phyloP scores from a whole-genome alignment of 2,113 vertebrate species.

The Mastomys coucha region DNA sequence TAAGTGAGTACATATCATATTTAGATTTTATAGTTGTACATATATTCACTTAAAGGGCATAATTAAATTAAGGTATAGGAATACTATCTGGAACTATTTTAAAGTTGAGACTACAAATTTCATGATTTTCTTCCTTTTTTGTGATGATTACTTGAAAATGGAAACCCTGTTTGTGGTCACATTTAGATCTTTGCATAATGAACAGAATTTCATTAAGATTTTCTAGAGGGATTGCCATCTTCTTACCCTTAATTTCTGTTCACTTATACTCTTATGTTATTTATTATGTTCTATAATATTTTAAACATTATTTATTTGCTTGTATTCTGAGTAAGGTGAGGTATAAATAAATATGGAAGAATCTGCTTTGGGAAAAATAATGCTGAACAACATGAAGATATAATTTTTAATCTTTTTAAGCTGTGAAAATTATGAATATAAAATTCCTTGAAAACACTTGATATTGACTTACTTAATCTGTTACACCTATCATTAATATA shows the following conservation, averaged over 20 bases:
- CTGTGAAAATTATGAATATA: neutral
- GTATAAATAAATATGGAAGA: neutral
- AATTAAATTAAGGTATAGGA: neutral
- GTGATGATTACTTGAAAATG: neutral
- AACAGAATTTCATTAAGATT: neutral
- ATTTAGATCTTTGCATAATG: neutral
- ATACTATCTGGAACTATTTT: conserved; percentile 8
- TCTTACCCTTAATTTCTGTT: neutral
- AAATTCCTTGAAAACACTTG: neutral
- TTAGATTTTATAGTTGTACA: neutral
- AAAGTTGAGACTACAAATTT: neutral
- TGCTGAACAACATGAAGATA: neutral
- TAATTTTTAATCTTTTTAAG: neutral
- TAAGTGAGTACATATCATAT: neutral
- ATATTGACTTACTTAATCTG: neutral
- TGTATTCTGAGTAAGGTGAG: neutral
- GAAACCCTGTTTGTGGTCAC: neutral
- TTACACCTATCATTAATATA: neutral
- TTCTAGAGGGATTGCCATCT: neutral
- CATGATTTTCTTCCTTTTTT: neutral
- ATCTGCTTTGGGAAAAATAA: conserved; percentile 20
- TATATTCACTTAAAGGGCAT: neutral
- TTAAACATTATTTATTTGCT: conserved; percentile 8
- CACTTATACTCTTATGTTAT: neutral
- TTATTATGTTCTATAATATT: conserved; percentile 1